Base-by-base conservation (phyloP, 35 echinoderm and acorn worm genomes). In the Patiria miniata region DNA sequence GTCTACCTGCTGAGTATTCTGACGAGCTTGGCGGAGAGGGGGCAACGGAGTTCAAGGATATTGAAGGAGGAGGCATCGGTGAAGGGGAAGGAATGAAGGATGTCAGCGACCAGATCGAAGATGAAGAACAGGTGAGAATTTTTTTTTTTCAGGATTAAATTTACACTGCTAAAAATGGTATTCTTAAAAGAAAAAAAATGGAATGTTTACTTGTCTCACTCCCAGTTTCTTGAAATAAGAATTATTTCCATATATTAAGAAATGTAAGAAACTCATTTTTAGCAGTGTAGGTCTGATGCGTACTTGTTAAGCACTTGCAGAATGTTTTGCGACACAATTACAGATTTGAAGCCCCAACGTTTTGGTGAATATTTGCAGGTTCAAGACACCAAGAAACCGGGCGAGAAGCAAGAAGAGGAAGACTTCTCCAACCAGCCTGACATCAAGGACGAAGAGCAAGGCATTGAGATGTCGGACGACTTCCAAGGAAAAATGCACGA, bases 381-480 rank as follows among this genome's bases (percentile, higher is more conserved):
- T 2, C 89, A 99, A 87, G 96, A 99, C 81, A 84, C 88, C 1
- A 86, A 83, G 81, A 83, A 83, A n/a, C 52, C n/a, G 16, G 81
- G 81, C 9, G 81, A 83, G 19, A 58, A 83, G 54, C 37, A 83
- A 51, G 81, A 83, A 5, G 29, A 83, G 38, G 52, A 83, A 59
- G 57, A 60, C 28, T 36, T 39, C 33, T 34, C 28, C 0, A 83
- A 58, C 51, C 51, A 60, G 30, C 81, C 51, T 87, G 78, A 94
- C 78, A 21, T 98, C 19, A 21, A 99, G 52, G 90, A 99, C 81
- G 96, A 99, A 52, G 90, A 99, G 39, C 86, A 99, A 50, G 96
- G 96, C 18, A 99, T 99, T 68, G 96, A 99, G 86, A 99, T 99
- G 96, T 99, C 96, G 17, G 96, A 99, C 38, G 96, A 99, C 79